These are phyloP conservation scores for Apteryx owenii DNA, from an alignment of 2,113 vertebrate species.

Conservation along the genomic window DNA sequence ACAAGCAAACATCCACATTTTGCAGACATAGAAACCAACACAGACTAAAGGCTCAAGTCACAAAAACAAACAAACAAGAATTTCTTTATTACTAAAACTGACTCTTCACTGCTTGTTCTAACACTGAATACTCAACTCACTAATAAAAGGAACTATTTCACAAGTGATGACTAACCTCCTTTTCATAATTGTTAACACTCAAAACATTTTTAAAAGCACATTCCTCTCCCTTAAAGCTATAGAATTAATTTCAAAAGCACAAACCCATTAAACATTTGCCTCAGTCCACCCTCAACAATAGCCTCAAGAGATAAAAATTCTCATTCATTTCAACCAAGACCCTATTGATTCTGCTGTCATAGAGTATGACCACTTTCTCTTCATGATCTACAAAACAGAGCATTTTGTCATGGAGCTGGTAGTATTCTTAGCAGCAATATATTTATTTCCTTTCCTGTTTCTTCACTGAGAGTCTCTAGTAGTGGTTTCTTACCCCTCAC, in stretches of 20 bases:
- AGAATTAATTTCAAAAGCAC: slow-evolving; percentile 60
- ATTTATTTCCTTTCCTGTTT: background rate
- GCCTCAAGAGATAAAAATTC: slow-evolving; percentile 50
- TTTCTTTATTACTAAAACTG: background rate
- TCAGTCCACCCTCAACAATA: slow-evolving; percentile 59
- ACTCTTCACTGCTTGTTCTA: background rate
- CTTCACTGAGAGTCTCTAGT: background rate
- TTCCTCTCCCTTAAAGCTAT: slow-evolving; percentile 55
- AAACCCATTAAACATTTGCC: slow-evolving; percentile 60
- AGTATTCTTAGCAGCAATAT: background rate
- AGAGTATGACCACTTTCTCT: slow-evolving; percentile 28
- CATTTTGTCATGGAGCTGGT: background rate
- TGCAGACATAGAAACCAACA: background rate
- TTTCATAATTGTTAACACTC: slow-evolving; percentile 58
- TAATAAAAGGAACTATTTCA: slow-evolving; percentile 18
- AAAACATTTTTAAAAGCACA: slow-evolving; percentile 33
- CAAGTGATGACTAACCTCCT: slow-evolving; percentile 33
- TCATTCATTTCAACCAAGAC: slow-evolving; percentile 43
- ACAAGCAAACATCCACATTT: background rate
- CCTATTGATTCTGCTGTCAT: slow-evolving; percentile 42
- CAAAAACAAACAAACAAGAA: background rate
- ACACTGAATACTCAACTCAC: background rate
- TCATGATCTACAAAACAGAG: background rate
- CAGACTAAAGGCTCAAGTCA: background rate
- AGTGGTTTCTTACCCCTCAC: background rate